Evolutionary conservation across 2,113 vertebrate species (phyloP), one percentile per base, ranked within the genome.

Genomic region (Brienomyrus longianalis): DNA sequence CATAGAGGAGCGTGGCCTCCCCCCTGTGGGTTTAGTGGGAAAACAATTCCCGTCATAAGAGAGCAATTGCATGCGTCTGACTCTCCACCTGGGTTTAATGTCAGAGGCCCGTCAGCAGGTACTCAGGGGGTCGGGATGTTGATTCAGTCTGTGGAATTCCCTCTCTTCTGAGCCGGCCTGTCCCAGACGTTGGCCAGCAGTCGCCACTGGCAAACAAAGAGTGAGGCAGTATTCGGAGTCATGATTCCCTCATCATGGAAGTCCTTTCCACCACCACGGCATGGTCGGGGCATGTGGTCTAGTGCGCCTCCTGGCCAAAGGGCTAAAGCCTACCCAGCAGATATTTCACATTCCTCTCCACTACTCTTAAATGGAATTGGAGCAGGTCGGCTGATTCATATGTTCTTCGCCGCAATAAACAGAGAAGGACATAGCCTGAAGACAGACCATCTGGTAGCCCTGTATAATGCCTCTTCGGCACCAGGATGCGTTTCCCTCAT

Each of bases 1-100:
- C 15, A 15, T 43, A 43, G 35, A 43, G n/a, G 31, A 80, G 74
- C 74, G 31, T 56, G 77, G 51, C 52, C 43, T 62, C 6, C 74
- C 50, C 88, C 74, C 45, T 11, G 74, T 89, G 51, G 48, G 17
- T 48, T 89, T 89, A 52, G 45, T 31, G 35, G 74, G 88, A 89
- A 89, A 83, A 89, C 80, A 77, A 43, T 77, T 89, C 74, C 74
- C 31, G 80, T 51, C 50, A 70, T 66, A 70, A 66, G 56, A 70
- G 43, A 70, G 59, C 39, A 83, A 89, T 80, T 74, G 39, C 51
- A 80, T 39, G 54, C 80, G 56, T 89, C 80, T 89, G 89, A 27
- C 9, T 59, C 51, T 83, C 48, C 70, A 80, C 56, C 87, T 88
- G 51, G 74, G 39, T 89, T 83, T 59, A 56, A 52, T 83, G 80